Percentiles rank a stretch among this genome's conserved stretches.
Conservation (phyloP, 2,888 invertebrate species). For the Drosophila macrospina region DNA sequence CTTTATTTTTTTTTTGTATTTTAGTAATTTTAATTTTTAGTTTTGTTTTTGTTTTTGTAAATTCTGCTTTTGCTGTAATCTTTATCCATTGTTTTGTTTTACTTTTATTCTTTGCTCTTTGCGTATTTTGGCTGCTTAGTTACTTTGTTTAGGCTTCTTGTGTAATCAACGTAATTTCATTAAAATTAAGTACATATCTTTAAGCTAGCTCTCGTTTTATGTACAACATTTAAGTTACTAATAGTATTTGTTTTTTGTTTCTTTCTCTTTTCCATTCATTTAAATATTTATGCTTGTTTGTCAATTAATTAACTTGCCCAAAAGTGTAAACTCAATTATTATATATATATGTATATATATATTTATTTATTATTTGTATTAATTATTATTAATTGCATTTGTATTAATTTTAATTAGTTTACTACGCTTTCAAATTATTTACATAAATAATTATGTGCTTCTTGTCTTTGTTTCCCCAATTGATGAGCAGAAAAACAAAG, state of each 20-base stretch:
- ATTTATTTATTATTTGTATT: slow-evolving; percentile 6
- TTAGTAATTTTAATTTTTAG: slow-evolving; percentile 17
- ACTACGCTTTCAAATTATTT: slow-evolving; percentile 41
- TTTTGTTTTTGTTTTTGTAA: slow-evolving; percentile 29
- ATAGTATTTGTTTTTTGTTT: slow-evolving; percentile 54
- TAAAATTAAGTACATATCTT: slow-evolving; percentile 62
- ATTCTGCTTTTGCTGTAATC: slow-evolving; percentile 30
- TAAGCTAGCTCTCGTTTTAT: slow-evolving; percentile 71
- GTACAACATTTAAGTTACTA: slow-evolving; percentile 77
- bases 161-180: slow-evolving; percentile 42
- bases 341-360: slow-evolving; percentile 17
- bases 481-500: slow-evolving; percentile 2
- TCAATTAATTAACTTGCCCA: slow-evolving; percentile 11
- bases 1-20: not conserved
- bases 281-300: slow-evolving; percentile 9
- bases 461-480: not conserved
- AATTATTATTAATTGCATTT: slow-evolving; percentile 30
- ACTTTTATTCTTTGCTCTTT: slow-evolving; percentile 8
- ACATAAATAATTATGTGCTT: slow-evolving; percentile 41
- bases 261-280: slow-evolving; percentile 28
- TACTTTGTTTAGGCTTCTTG: slow-evolving; percentile 59
- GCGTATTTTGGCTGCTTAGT: slow-evolving; percentile 64
- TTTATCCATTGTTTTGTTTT: slow-evolving; percentile 6
- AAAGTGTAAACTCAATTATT: slow-evolving; percentile 20
- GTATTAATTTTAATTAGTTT: slow-evolving; percentile 22